These are phyloP conservation scores for Chironomus striatipennis DNA, from an alignment of 1,140 invertebrate genomes.

Conservation along the genomic window DNA sequence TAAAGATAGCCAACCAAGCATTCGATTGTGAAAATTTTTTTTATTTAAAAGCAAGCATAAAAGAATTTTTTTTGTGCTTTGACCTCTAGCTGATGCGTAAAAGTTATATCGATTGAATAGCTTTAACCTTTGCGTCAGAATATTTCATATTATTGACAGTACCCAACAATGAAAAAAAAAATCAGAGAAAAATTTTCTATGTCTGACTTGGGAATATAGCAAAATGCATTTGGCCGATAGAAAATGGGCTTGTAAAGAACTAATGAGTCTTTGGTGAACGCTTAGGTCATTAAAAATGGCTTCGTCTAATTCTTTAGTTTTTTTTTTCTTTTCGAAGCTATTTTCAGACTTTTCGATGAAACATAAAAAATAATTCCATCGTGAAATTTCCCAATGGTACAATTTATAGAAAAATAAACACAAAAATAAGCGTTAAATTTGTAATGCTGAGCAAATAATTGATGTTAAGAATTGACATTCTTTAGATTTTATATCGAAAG, in stretches of 20 bases:
- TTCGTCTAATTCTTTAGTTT: neutral
- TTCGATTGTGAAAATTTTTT: neutral
- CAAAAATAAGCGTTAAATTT: neutral
- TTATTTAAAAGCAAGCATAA: neutral
- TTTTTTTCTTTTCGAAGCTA: neutral
- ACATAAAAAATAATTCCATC: neutral
- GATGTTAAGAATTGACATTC: neutral
- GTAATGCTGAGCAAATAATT: neutral
- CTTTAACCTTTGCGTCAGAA: neutral
- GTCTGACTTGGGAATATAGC: neutral
- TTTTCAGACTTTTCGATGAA: neutral
- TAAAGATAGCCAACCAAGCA: neutral
- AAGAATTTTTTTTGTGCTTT: neutral
- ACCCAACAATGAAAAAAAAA: too few relatives aligned
- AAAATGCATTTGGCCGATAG: neutral
- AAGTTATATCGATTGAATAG: neutral
- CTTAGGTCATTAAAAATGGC: neutral
- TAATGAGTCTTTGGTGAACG: neutral
- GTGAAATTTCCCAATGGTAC: slow-evolving; percentile 6
- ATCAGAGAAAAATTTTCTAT: neutral
- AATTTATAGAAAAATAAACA: neutral
- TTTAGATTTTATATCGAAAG: neutral
- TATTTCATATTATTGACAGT: neutral
- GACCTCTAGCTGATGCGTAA: slow-evolving; percentile 2
- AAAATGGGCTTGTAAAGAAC: neutral